These are phyloP conservation scores for Ypsolopha sequella DNA, from an alignment of 2,888 invertebrate species.

Conservation along the genomic window DNA sequence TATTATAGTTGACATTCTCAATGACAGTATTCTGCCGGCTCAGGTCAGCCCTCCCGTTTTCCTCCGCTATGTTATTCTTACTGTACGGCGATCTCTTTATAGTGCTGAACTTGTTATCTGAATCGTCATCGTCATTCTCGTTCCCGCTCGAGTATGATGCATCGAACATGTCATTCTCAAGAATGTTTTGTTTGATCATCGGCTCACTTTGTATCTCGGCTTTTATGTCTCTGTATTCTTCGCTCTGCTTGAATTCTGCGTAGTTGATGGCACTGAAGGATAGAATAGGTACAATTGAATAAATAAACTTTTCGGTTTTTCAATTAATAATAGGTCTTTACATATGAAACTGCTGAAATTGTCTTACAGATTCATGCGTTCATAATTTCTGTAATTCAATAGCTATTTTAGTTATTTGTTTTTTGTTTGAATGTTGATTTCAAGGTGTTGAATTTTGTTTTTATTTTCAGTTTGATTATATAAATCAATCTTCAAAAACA, in stretches of 20 bases:
- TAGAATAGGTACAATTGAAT: too few species aligned
- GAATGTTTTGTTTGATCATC: conserved; percentile 62
- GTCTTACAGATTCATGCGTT: too few species aligned
- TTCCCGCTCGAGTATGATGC: conserved; percentile 62
- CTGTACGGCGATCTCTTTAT: conserved; percentile 78
- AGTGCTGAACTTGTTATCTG: conserved; percentile 78
- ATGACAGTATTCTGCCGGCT: conserved; percentile 63
- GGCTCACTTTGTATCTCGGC: conserved; percentile 48
- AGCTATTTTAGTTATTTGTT: too few species aligned
- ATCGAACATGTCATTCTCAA: conserved; percentile 65
- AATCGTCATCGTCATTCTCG: conserved; percentile 73
- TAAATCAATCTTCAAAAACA: too few species aligned
- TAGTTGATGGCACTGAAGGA: conserved; percentile 47
- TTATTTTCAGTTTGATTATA: too few species aligned
- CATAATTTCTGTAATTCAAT: too few species aligned
- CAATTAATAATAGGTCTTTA: too few species aligned
- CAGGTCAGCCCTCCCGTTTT: conserved; percentile 36
- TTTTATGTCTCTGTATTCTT: conserved; percentile 39
- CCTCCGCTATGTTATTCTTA: conserved; percentile 49
- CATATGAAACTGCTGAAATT: too few species aligned
- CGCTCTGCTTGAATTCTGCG: conserved; percentile 27
- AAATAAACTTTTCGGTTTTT: too few species aligned
- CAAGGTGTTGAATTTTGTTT: too few species aligned
- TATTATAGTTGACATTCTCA: conserved; percentile 59
- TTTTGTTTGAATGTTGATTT: too few species aligned